phyloP scores from a whole-genome alignment of 1,140 invertebrate genomes.

The Drosophila murphyi region DNA sequence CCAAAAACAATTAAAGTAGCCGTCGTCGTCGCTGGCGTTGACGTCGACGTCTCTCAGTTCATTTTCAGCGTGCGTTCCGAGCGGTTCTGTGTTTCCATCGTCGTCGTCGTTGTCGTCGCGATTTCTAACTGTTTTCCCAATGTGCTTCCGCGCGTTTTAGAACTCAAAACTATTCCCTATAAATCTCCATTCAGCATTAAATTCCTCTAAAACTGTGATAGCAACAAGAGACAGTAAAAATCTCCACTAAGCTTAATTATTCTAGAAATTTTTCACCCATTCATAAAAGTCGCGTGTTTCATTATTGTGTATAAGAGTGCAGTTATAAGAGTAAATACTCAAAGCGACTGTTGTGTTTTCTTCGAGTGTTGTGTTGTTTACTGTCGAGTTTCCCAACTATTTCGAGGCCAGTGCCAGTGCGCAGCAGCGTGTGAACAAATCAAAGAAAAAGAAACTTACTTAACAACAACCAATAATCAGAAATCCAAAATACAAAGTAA shows the following conservation, averaged over 20 bases:
- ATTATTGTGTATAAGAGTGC: constrained; percentile 7
- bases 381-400: constrained; percentile 47
- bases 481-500: constrained; percentile 39
- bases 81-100: constrained; percentile 58
- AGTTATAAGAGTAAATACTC: constrained; percentile 39
- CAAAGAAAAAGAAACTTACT: constrained; percentile 25
- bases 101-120: constrained; percentile 26
- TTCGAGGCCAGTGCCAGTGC: constrained; percentile 37
- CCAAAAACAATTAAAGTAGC: constrained; percentile 54
- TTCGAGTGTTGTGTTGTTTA: constrained; percentile 18
- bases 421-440: constrained; percentile 29
- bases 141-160: constrained; percentile 64
- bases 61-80: constrained; percentile 68
- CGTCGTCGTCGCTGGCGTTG: constrained; percentile 26
- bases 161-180: constrained; percentile 37
- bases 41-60: constrained; percentile 48
- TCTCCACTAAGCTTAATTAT: constrained; percentile 18
- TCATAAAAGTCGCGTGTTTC: constrained; percentile 59
- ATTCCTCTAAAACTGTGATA: constrained; percentile 61
- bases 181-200: constrained; percentile 24
- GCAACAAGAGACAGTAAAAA: constrained; percentile 31
- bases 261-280: constrained; percentile 36
- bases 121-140: constrained; percentile 42
- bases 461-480: neutral
- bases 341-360: constrained; percentile 26